These are phyloP conservation scores for Phylloscopus collybita DNA, from an alignment of 2,797 vertebrate genomes.

Conservation along the genomic window DNA sequence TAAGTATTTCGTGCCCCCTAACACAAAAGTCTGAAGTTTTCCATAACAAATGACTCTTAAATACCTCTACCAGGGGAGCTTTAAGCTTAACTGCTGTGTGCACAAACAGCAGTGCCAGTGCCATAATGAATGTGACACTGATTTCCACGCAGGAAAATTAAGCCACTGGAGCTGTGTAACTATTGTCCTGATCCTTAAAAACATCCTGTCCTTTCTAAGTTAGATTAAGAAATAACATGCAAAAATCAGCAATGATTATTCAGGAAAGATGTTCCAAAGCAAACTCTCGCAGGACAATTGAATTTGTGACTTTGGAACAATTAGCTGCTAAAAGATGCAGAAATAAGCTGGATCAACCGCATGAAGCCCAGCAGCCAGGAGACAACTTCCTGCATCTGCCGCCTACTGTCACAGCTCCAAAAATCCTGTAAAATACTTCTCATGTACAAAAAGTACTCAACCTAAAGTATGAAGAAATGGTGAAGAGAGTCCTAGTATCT, in stretches of 20 bases:
- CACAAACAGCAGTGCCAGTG: neutral
- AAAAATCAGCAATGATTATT: constrained; percentile 38
- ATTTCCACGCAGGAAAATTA: constrained; percentile 32
- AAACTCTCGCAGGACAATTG: constrained; percentile 5
- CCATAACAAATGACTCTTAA: constrained; percentile 29
- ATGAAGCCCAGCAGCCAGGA: neutral
- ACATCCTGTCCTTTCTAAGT: constrained; percentile 54
- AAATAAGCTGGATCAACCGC: neutral
- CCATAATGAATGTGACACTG: neutral
- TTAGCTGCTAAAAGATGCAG: constrained; percentile 27
- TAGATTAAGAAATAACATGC: constrained; percentile 25
- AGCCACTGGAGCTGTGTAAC: neutral
- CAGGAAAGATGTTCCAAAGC: constrained; percentile 53
- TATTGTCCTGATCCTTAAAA: constrained; percentile 30
- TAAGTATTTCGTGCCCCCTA: neutral
- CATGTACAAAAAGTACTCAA: neutral
- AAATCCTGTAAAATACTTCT: neutral
- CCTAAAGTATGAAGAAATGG: neutral
- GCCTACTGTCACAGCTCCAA: neutral
- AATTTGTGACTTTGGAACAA: constrained; percentile 38
- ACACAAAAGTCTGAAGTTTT: constrained; percentile 16
- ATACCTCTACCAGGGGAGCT: neutral
- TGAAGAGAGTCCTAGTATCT: neutral
- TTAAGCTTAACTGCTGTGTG: neutral
- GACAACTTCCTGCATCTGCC: neutral